Base-by-base conservation (phyloP, 2,113 vertebrate genomes). In the Henicopernis longicauda region DNA sequence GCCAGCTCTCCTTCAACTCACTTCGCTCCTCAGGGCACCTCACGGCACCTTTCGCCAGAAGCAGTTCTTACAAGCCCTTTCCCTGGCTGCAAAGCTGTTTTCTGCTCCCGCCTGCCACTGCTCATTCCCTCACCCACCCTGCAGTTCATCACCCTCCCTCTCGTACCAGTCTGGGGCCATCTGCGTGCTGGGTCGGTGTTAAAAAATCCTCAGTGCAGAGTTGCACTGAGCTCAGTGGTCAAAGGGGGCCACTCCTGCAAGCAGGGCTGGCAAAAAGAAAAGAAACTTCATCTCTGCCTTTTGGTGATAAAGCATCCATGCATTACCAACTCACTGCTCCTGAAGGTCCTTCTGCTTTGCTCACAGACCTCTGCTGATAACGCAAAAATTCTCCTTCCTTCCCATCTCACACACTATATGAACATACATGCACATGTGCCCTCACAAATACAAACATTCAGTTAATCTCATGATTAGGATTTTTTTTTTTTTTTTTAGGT, bases 111-210 rank as follows among this genome's bases (percentile, higher is more conserved):
- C 3, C 1, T 81, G 36, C 17, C 34, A 3, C 31, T 42, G 34
- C 19, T 79, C 7, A 18, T 66, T 89, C 59, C 45, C 20, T 36
- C 4, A 25, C 8, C 34, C 52, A 29, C 31, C 25, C 57, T 58
- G 38, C 32, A 49, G 61, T 50, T 71, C 22, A 20, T 14, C 9
- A 15, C 36, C 16, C 62, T 77, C 31, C 31, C 14, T 42, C 18
- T 31, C 1, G 0, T 52, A 40, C 58, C 36, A 3, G 6, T 16
- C 38, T 32, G 57, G 19, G 32, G 27, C 65, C 31, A 11, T 44
- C 58, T 38, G 52, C n/a, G 0, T 3, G 2, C 23, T 34, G 38
- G 25, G 21, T 6, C 22, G n/a, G 11, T 3, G 13, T 26, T 38
- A n/a, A 58, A 45, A 90, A 36, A 20, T 38, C 25, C 70, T 85